These are phyloP conservation scores for Habropoda laboriosa DNA, from an alignment of 1,140 invertebrate genomes.

Conservation along the genomic window DNA sequence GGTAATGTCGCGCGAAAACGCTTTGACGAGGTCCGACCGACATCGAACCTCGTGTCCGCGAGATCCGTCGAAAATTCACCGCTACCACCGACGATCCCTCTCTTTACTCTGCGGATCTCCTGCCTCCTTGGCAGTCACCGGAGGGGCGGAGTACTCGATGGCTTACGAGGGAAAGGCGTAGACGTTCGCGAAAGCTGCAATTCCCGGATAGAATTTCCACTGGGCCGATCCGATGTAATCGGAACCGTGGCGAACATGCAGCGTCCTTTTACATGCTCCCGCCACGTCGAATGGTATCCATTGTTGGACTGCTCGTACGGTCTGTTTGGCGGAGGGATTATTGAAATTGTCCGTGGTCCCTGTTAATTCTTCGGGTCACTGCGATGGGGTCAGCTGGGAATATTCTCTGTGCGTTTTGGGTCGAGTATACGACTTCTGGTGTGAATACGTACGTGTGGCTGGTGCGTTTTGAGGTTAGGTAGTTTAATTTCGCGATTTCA, in stretches of 20 bases:
- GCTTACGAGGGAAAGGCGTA: slow-evolving; percentile 66
- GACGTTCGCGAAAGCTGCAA: slow-evolving; percentile 50
- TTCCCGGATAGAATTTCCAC: slow-evolving; percentile 50
- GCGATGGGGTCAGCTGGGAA: not conserved
- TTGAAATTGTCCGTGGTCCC: slow-evolving; percentile 14
- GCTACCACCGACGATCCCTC: not conserved
- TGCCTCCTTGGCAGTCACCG: slow-evolving; percentile 5
- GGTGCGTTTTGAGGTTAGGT: no score
- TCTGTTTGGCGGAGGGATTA: not conserved
- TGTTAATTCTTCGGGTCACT: slow-evolving; percentile 20
- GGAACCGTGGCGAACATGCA: slow-evolving; percentile 35
- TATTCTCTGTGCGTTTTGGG: not conserved
- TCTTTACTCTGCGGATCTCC: not conserved
- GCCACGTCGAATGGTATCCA: slow-evolving; percentile 8
- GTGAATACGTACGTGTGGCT: no score
- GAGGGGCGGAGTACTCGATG: not conserved
- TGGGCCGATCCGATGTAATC: slow-evolving; percentile 43
- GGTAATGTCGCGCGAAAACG: slow-evolving; percentile 45
- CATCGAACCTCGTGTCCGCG: slow-evolving; percentile 46
- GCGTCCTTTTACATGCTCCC: slow-evolving; percentile 22
- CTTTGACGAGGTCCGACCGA: slow-evolving; percentile 54
- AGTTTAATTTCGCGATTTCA: no score
- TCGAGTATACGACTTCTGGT: no score
- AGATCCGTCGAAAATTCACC: slow-evolving; percentile 44
- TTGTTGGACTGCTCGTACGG: not conserved